Base-by-base conservation (phyloP, 2,113 vertebrate species). In the Chiloscyllium plagiosum region DNA sequence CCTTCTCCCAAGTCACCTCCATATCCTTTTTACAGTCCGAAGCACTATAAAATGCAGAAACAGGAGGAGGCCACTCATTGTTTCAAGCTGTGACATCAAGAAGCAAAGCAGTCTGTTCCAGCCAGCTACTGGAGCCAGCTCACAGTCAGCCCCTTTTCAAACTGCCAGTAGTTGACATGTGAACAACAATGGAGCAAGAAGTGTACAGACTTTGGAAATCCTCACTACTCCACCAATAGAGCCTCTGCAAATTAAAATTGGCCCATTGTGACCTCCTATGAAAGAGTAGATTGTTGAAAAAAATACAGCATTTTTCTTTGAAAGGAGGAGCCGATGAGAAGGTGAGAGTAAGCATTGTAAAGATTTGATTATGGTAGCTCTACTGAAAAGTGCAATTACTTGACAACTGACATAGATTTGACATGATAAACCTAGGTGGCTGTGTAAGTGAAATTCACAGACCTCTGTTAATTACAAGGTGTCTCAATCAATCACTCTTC, bases 381-480 rank as follows among this genome's bases (percentile, higher is more conserved):
- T 29, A 47, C 70, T 94, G 12, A 66, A 33, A 13, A 29, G 65
- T 19, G 26, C n/a, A 65, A 26, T 93, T 92, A 13, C 76, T 70
- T 83, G 72, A 93, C 70, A 68, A 52, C 37, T 42, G 95, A 96
- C 95, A 19, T 29, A 65, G 83, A 95, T 76, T 33, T 85, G 66
- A 85, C 47, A 89, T 7, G 42, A 86, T 72, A 19, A 24, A 52
- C 70, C 94, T 33, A 95, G 80, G 80, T 29, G 52, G 52, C 20
- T 10, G 66, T 19, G 95, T 76, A n/a, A 66, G 95, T 65, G 96
- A 87, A 61, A 96, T 96, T 96, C 96, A 66, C 66, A 86, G 96
- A 96, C 96, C 96, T 96, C 96, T 96, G 96, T 97, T 97, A 97
- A 97, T 97, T 97, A 97, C 95, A 87, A 20, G 0, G n/a, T 37